Base-by-base conservation (phyloP, 2,888 invertebrate species). In the Heliconius ethilla region DNA sequence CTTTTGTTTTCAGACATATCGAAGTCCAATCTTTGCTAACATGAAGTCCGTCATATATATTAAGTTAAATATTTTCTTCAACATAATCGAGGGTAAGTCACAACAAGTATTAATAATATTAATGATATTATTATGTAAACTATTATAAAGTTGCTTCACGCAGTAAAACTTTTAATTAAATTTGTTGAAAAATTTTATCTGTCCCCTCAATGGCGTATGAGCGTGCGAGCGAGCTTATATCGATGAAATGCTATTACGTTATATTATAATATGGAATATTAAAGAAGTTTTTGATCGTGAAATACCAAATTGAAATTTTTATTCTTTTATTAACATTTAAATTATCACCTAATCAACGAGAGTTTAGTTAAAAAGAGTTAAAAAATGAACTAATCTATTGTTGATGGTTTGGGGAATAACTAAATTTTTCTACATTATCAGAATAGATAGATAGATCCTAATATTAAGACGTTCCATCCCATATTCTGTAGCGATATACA, bases 221-320 rank as follows among this genome's bases (percentile, higher is more conserved):
- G 70, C 29, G 70, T 29, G 55, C 67, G 37, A 40, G 40, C 37
- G 33, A 33, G 70, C 70, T 72, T 72, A 72, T 55, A 72, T 72
- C 70, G 70, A 72, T 72, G 3, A 59, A 59, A 72, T 22, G 55
- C 29, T 59, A 72, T 72, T 72, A 72, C 29, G 11, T 33, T 72
- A 72, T 72, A 70, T 66, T 66, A 70, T 70, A 29, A 70, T 55
- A 33, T 55, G 29, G 33, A 33, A 72, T 72, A 72, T 72, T 72
- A 55, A 72, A 72, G 62, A 63, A 74, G 40, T 62, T 74, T 62
- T 25, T 7, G 25, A 33, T 62, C 59, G 13, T 62, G 55, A 62
- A 25, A 9, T 45, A 55, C 10, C 18, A 22, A 63, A 72, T 40
- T 11, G 40, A 29, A 51, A 51, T 77, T 40, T 55, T 81, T 89